Evolutionary conservation across 92 coral and sea anemone species (phyloP), one percentile per base, ranked within the genome.

Genomic region (Palythoa grandis): DNA sequence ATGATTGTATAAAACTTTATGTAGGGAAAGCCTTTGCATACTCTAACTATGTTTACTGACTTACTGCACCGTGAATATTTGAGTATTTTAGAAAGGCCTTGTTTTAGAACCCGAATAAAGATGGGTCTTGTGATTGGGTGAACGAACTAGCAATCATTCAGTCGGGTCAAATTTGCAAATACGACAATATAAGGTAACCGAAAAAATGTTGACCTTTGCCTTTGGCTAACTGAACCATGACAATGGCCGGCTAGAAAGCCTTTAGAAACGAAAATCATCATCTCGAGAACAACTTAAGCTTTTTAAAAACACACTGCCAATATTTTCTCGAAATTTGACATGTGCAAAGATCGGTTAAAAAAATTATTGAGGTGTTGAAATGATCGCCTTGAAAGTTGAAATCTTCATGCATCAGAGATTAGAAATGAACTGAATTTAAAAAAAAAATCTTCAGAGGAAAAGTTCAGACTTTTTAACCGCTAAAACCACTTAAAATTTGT

Each of bases 141-240:
- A 58, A 16, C 22, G n/a, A 15, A 8, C 7, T 22, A 58, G 65
- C 19, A 58, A 15, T 58, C 22, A 16, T 12, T 58, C 19, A 20
- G 14, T 58, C 65, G 7, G 65, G 65, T 15, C n/a, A 12, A 58
- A 58, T 58, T 15, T 7, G 65, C n/a, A 15, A 58, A 58, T 15
- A 58, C 17, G 17, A 58, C 1, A 11, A 11, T 54, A 9, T n/a
- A 15, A 43, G 50, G 9, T 3, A 43, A 5, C 50, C 50, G 50
- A 43, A 58, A 58, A 56, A 58, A 58, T 58, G 65, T 58, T 58
- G 65, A 58, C 65, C 65, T 58, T 58, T 58, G 65, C 17, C 65
- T 29, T 29, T 29, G 35, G 1, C 35, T 54, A 58, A 58, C 22
- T 58, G 65, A 58, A 58, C 19, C 65, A 58, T 58, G 14, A 58